Percentiles rank a stretch among this genome's conserved stretches.
phyloP scores from a whole-genome alignment of 2,888 invertebrate genomes.

The Sarcophaga carnaria region DNA sequence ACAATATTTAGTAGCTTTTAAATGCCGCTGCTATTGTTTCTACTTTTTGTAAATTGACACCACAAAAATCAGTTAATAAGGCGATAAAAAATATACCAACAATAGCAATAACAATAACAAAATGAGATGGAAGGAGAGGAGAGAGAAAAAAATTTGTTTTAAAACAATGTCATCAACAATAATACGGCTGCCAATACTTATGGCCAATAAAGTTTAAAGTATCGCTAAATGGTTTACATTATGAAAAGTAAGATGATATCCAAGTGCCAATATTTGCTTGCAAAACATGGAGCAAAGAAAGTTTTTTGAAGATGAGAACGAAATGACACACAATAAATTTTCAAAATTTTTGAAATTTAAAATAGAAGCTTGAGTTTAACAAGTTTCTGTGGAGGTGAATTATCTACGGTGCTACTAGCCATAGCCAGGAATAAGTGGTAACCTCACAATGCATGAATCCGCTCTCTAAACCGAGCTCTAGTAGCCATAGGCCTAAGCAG shows the following conservation, averaged over 20 bases:
- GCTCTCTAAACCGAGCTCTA: too few species aligned
- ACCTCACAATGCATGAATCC: too few species aligned
- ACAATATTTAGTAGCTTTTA: slow-evolving; percentile 53
- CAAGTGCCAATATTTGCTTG: not conserved
- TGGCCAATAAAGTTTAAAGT: slow-evolving; percentile 67
- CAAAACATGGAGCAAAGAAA: not conserved
- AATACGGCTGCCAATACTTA: slow-evolving; percentile 55
- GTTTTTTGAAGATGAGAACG: not conserved
- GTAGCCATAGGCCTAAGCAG: too few species aligned
- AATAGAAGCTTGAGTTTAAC: too few species aligned
- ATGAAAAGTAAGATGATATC: slow-evolving; percentile 2
- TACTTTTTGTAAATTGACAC: slow-evolving; percentile 77
- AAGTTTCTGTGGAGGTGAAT: too few species aligned
- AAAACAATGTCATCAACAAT: slow-evolving; percentile 64
- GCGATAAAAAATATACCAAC: slow-evolving; percentile 72
- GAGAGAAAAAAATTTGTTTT: slow-evolving; percentile 69
- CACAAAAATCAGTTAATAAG: slow-evolving; percentile 80
- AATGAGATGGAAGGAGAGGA: not conserved
- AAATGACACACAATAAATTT: too few species aligned
- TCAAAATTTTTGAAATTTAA: too few species aligned
- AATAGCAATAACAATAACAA: slow-evolving; percentile 35
- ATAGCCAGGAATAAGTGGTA: too few species aligned
- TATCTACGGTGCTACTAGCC: too few species aligned
- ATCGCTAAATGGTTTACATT: slow-evolving; percentile 55
- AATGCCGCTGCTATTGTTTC: slow-evolving; percentile 49